A percentile compares a stretch with the other conserved stretches of the same genome.
These are phyloP conservation scores for Chaetodon auriga DNA, from an alignment of 2,113 vertebrate genomes.

Conservation along the genomic window DNA sequence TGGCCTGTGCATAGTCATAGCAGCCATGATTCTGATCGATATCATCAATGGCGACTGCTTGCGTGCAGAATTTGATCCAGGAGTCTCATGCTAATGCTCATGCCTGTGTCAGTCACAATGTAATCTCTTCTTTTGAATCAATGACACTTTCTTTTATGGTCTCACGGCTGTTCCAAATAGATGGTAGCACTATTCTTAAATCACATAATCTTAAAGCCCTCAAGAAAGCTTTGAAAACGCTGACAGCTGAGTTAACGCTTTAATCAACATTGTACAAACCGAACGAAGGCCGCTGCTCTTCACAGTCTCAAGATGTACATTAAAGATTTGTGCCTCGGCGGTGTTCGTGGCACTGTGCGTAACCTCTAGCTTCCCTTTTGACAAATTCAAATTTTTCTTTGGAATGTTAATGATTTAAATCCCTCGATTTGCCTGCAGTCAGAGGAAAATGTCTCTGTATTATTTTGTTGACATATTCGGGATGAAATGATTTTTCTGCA, in stretches of 20 bases:
- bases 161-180: constrained; percentile 54
- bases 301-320: neutral
- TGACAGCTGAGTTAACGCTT: constrained; percentile 39
- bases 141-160: constrained; percentile 68
- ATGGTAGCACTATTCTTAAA: constrained; percentile 55
- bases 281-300: neutral
- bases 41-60: constrained; percentile 80
- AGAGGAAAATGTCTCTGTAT: constrained; percentile 49
- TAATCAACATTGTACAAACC: constrained; percentile 33
- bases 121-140: constrained; percentile 81
- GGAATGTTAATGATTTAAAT: constrained; percentile 53
- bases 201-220: constrained; percentile 23
- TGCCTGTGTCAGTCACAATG: constrained; percentile 77
- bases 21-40: constrained; percentile 78
- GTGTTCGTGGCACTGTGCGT: neutral
- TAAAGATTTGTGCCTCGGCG: neutral
- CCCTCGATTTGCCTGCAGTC: constrained; percentile 63
- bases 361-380: constrained; percentile 19
- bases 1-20: constrained; percentile 52
- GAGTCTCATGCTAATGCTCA: constrained; percentile 76
- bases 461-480: constrained; percentile 76
- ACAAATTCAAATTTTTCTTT: constrained; percentile 42
- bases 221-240: constrained; percentile 25
- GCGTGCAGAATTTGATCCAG: constrained; percentile 81
- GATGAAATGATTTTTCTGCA: constrained; percentile 51